These are phyloP conservation scores for Cuniculus paca DNA, from an alignment of 2,797 vertebrate genomes.

Conservation along the genomic window DNA sequence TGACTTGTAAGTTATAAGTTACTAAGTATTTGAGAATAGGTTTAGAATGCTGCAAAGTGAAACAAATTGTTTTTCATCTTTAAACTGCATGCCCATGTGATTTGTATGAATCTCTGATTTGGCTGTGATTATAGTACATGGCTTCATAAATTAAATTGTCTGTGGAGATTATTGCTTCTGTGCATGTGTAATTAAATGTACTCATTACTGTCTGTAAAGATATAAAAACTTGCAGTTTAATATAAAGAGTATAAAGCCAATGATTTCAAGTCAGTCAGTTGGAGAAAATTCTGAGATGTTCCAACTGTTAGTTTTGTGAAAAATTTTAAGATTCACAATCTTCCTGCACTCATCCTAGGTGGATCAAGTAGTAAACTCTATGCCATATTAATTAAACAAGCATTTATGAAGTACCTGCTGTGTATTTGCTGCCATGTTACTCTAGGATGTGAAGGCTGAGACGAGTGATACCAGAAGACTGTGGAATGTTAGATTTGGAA, in stretches of 20 bases:
- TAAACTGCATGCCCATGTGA: constrained; percentile 26
- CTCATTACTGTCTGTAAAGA: constrained; percentile 66
- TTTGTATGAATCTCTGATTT: constrained; percentile 70
- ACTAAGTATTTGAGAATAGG: background rate
- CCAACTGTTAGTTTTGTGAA: constrained; percentile 72
- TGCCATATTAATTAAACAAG: constrained; percentile 53
- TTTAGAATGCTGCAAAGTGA: constrained; percentile 9
- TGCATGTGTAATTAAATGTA: constrained; percentile 75
- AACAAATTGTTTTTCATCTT: constrained; percentile 55
- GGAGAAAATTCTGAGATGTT: constrained; percentile 75
- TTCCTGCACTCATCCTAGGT: constrained; percentile 7
- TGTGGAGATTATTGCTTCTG: constrained; percentile 64
- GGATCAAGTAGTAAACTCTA: constrained; percentile 26
- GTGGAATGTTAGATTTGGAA: constrained; percentile 32
- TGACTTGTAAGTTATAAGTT: constrained; percentile 37
- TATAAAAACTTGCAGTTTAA: constrained; percentile 59
- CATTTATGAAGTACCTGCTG: constrained; percentile 42
- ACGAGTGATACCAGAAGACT: background rate
- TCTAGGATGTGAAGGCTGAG: background rate
- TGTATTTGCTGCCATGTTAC: background rate
- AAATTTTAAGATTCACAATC: constrained; percentile 67
- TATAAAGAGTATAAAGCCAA: constrained; percentile 62
- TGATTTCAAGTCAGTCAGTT: constrained; percentile 75
- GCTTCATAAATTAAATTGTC: constrained; percentile 79
- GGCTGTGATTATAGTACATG: constrained; percentile 69